phyloP scores from a whole-genome alignment of 2,888 invertebrate genomes.

The Melanostoma mellinum region DNA sequence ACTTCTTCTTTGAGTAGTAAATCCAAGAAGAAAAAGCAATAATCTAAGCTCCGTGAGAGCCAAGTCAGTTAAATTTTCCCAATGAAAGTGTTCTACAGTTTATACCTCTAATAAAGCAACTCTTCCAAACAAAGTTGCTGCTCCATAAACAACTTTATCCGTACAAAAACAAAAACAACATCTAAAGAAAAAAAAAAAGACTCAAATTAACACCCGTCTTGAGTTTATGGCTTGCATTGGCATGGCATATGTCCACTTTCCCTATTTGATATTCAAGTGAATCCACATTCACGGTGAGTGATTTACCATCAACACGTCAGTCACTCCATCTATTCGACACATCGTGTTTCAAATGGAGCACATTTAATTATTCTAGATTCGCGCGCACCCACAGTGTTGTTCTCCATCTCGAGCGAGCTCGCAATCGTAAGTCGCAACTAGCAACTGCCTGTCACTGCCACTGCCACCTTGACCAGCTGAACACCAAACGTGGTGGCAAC shows the following conservation, averaged over 20 bases:
- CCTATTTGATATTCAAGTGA: conserved; percentile 67
- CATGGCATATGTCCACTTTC: conserved; percentile 52
- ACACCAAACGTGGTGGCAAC: conserved; percentile 36
- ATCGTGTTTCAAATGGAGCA: conserved; percentile 46
- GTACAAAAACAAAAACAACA: conserved; percentile 42
- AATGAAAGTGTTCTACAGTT: conserved; percentile 40
- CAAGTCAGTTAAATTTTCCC: conserved; percentile 29
- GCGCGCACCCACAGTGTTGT: conserved; percentile 45
- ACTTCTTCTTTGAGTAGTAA: neutral
- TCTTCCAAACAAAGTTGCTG: conserved; percentile 48
- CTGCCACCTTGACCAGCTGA: neutral
- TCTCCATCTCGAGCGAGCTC: no score
- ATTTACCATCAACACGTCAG: conserved; percentile 61
- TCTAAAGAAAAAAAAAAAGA: conserved; percentile 42
- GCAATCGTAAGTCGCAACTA: conserved; percentile 5
- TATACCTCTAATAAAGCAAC: conserved; percentile 33
- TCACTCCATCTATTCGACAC: conserved; percentile 20
- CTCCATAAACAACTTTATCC: conserved; percentile 53
- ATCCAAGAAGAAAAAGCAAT: neutral
- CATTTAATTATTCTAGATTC: conserved; percentile 67
- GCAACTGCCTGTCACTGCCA: neutral
- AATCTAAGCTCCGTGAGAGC: conserved; percentile 18
- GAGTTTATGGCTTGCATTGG: neutral
- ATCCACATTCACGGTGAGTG: conserved; percentile 62
- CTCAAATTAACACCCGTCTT: conserved; percentile 28